Evolutionary conservation across 1,140 invertebrate genomes (phyloP).

Genomic region (Goniozus legneri): DNA sequence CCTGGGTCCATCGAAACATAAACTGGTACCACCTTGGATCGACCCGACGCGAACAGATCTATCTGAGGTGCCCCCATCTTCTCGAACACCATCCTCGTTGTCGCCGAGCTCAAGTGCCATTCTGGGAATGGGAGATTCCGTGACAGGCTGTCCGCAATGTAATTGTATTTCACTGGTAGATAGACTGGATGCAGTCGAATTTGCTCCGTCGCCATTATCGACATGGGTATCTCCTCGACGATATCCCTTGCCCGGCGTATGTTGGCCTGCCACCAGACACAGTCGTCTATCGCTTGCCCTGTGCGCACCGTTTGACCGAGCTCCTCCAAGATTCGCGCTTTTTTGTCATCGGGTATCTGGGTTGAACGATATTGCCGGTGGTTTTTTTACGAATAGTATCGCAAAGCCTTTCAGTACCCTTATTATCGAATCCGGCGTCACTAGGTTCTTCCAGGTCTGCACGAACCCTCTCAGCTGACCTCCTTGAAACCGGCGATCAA

Average conservation of each 20-base stretch:
- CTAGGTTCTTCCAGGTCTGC: too few relatives aligned
- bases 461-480: too few relatives aligned
- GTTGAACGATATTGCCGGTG: too few relatives aligned
- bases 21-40: conserved; percentile 24
- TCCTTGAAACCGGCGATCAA: too few relatives aligned
- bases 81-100: not conserved
- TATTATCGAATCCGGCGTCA: too few relatives aligned
- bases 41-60: conserved; percentile 36
- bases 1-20: conserved; percentile 28
- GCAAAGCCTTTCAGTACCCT: too few relatives aligned
- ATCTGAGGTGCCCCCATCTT: conserved; percentile 29
- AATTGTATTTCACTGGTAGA: not conserved
- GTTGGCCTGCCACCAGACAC: not conserved
- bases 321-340: not conserved
- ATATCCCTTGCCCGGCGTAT: too few relatives aligned
- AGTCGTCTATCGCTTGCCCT: not conserved
- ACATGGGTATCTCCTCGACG: too few relatives aligned
- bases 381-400: too few relatives aligned
- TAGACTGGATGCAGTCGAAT: not conserved
- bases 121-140: conserved; percentile 24
- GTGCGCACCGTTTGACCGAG: not conserved
- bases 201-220: not conserved
- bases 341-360: not conserved
- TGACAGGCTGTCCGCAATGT: conserved; percentile 25
- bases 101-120: conserved; percentile 22